phyloP scores from a whole-genome alignment of 1,140 invertebrate genomes.

The Nymphalis io region DNA sequence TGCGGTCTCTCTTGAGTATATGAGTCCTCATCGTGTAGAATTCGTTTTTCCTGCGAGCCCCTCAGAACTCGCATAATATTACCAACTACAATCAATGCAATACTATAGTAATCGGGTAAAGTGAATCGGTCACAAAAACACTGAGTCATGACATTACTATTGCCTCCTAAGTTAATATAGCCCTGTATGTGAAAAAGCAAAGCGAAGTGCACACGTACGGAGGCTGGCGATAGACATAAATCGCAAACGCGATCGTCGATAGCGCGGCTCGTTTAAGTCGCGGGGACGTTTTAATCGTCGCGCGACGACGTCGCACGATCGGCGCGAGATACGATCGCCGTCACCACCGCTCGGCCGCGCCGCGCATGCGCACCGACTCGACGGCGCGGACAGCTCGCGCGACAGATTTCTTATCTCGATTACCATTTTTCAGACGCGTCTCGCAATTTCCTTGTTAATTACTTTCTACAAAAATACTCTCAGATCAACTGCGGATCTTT shows the following conservation, averaged over 20 bases:
- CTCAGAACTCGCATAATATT: not conserved
- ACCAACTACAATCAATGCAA: not conserved
- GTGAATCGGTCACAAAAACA: no score
- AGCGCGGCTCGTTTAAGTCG: conserved; percentile 5
- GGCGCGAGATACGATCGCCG: conserved; percentile 4
- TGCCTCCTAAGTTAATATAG: no score
- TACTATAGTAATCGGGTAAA: not conserved
- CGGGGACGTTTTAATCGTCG: conserved; percentile 3
- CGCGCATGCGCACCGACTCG: not conserved
- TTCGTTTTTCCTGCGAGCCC: not conserved
- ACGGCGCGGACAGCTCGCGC: not conserved
- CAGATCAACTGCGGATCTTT: not conserved
- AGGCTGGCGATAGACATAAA: not conserved
- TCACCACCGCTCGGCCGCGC: not conserved
- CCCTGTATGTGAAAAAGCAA: not conserved
- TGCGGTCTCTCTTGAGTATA: no score
- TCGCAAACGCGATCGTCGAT: conserved; percentile 1
- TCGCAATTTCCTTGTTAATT: not conserved
- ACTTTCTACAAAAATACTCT: not conserved
- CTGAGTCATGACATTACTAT: no score
- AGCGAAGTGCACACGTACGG: not conserved
- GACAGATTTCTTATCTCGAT: not conserved
- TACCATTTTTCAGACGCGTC: not conserved
- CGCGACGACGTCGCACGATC: conserved; percentile 2
- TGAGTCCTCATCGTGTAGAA: no score